Evolutionary conservation across 1,140 invertebrate species (phyloP).

Genomic region (Brachionus koreanus): DNA sequence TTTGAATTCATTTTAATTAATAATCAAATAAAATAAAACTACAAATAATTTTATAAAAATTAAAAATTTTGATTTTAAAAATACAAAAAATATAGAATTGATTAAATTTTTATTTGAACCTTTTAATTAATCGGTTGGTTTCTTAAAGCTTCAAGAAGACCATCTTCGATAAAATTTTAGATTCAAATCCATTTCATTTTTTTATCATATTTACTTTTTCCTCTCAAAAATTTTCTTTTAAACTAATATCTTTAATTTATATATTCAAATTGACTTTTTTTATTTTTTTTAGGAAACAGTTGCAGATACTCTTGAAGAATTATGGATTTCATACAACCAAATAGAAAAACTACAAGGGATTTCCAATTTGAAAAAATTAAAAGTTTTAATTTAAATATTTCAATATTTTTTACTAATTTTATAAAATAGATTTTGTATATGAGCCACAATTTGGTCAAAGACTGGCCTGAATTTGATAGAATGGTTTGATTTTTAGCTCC

Average conservation of each 20-base stretch:
- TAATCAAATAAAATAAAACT: no score
- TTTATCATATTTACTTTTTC: neutral
- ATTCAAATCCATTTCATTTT: no score
- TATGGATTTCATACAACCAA: constrained; percentile 83
- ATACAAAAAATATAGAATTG: no score
- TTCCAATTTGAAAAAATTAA: constrained; percentile 69
- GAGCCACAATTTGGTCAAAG: constrained; percentile 74
- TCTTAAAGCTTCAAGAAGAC: no score
- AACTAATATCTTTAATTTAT: no score
- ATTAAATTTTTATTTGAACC: no score
- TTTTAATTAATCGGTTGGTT: no score
- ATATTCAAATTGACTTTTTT: neutral
- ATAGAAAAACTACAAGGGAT: constrained; percentile 83
- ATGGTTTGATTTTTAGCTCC: constrained; percentile 57
- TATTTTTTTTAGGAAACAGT: constrained; percentile 66
- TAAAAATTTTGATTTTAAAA: no score
- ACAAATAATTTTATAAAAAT: no score
- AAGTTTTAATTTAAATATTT: constrained; percentile 46
- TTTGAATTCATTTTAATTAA: no score
- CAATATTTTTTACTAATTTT: neutral
- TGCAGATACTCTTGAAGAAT: constrained; percentile 74
- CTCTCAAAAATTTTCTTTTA: neutral
- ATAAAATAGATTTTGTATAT: constrained; percentile 64
- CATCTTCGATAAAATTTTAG: no score
- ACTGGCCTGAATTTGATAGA: constrained; percentile 76